Evolutionary conservation across 2,113 vertebrate species (phyloP).

Genomic region (Tautogolabrus adspersus): DNA sequence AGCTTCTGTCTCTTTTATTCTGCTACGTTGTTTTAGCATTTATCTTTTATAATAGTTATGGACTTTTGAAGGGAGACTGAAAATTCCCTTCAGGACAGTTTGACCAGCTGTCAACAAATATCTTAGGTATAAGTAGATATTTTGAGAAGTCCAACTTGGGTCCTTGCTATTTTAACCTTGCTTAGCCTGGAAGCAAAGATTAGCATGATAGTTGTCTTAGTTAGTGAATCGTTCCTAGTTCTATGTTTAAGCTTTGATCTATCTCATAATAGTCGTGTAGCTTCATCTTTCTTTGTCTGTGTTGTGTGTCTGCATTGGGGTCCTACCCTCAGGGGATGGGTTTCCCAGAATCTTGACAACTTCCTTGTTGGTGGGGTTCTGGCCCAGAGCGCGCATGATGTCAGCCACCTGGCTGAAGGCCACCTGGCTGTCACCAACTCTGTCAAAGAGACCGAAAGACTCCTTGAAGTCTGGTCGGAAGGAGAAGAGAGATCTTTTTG

Average conservation of each 20-base stretch:
- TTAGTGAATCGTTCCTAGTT: too few species aligned
- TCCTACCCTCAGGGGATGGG: conserved; percentile 90
- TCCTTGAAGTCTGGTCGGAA: conserved; percentile 94
- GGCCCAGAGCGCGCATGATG: conserved; percentile 95
- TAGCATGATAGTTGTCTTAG: too few species aligned
- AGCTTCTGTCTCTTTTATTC: too few species aligned
- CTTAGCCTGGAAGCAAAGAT: too few species aligned
- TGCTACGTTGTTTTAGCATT: too few species aligned
- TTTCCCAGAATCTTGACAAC: conserved; percentile 90
- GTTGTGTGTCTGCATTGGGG: neutral
- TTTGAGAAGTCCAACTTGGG: too few species aligned
- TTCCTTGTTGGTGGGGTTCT: conserved; percentile 96
- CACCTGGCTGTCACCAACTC: conserved; percentile 94
- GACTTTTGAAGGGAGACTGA: too few species aligned
- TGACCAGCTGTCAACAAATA: too few species aligned
- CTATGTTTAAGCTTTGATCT: neutral
- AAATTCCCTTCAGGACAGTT: too few species aligned
- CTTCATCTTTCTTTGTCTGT: neutral
- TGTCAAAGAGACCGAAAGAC: conserved; percentile 98
- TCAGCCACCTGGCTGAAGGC: conserved; percentile 92
- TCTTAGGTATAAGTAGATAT: too few species aligned
- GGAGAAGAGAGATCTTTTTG: conserved; percentile 17
- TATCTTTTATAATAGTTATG: too few species aligned
- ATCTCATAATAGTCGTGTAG: neutral
- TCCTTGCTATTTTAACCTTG: too few species aligned